Evolutionary conservation across 1,140 invertebrate genomes (phyloP), one percentile per base, ranked within the genome.

Genomic region (Sycophaga agraensis): DNA sequence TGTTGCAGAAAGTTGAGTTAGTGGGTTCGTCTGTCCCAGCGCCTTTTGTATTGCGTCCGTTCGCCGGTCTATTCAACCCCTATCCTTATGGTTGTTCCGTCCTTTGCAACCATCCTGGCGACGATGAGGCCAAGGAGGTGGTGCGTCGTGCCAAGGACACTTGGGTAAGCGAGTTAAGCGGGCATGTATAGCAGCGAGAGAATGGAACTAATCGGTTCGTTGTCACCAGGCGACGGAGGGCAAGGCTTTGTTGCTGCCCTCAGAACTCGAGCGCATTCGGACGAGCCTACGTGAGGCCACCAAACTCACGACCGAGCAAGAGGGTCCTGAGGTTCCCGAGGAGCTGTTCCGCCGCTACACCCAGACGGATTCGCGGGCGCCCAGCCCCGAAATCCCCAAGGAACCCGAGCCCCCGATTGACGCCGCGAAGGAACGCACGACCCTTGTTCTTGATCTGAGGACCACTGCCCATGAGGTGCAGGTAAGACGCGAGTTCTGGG

Each of bases 51-150:
- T 77, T 90, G 22, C 86, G 89, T 58, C 90, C 90, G 0, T 91
- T 90, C 66, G 88, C 90, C 4, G 88, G 88, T 8, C 80, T 92
- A 0, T 91, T 86, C 75, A 92, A 92, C 78, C 90, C 90, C 2
- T 92, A 88, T 74, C 84, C 89, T 2, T 85, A 87, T 64, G 86
- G 86, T 11, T 93, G 91, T 72, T 92, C 91, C 0, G 84, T 92
- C 6, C 79, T 92, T 2, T 92, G 90, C 79, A 92, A 92, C 70
- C 91, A 92, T 78, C 91, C 91, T 1, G 86, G 88, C 12, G 89
- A 91, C 57, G 84, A 81, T 17, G 87, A 88, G 62, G 86, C 88
- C 0, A 91, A 87, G 76, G 85, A 90, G 71, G 84, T 88, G 22
- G 84, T 91, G 1, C 85, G 85, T 67, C 82, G 86, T 65, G 86